Percentiles rank a stretch among this genome's conserved stretches.
Conservation (phyloP, 1,140 invertebrate genomes). For the Mizuhopecten yessoensis region DNA sequence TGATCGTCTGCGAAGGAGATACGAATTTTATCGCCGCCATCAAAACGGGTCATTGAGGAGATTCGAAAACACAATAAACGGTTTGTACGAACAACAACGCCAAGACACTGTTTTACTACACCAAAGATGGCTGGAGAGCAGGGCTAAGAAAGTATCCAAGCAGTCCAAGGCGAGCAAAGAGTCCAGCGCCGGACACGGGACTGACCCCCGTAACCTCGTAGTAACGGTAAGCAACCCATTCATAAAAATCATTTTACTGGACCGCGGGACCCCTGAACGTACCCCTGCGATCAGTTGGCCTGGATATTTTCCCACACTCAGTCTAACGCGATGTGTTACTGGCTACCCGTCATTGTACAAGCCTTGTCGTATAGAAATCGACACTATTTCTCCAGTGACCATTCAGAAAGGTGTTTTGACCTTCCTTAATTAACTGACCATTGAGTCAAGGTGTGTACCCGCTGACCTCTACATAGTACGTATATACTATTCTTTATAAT, state of each 20-base stretch:
- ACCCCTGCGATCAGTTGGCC: neutral
- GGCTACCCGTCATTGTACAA: constrained; percentile 14
- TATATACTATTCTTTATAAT: neutral
- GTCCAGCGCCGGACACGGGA: constrained; percentile 40
- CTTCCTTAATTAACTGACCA: constrained; percentile 9
- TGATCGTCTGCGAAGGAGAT: constrained; percentile 49
- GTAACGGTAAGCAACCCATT: constrained; percentile 50
- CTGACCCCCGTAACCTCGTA: constrained; percentile 48
- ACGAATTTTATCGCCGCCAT: constrained; percentile 52
- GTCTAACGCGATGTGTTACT: constrained; percentile 23
- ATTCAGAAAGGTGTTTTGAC: neutral
- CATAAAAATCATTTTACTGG: constrained; percentile 32
- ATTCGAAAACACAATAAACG: constrained; percentile 54
- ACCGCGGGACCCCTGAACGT: constrained; percentile 6
- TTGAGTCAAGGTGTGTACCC: constrained; percentile 9
- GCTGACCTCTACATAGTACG: neutral
- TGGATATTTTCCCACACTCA: constrained; percentile 29
- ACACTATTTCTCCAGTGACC: neutral
- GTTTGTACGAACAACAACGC: constrained; percentile 52
- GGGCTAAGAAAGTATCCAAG: constrained; percentile 53
- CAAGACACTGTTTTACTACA: constrained; percentile 45
- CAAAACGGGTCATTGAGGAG: constrained; percentile 29
- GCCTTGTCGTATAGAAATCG: neutral
- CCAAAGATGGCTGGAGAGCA: constrained; percentile 54
- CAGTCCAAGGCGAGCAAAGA: constrained; percentile 50